phyloP scores from a whole-genome alignment of 2,113 vertebrate genomes.

The Eulemur rufifrons region DNA sequence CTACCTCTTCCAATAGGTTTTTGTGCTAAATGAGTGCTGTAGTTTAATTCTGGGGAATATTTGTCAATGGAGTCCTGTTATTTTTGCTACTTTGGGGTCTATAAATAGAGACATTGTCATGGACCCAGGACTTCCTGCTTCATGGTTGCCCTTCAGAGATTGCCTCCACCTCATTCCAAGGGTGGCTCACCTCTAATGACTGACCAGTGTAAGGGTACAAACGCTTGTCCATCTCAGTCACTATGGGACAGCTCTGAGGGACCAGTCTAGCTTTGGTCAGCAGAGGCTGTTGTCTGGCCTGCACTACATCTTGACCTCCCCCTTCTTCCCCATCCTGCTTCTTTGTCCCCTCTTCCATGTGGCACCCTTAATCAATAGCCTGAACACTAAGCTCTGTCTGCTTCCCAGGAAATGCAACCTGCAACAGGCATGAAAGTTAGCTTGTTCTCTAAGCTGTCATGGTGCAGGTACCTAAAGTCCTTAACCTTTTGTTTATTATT shows the following conservation, averaged over 20 bases:
- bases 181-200: background rate
- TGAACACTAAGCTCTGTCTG: too few relatives aligned
- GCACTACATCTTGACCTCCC: background rate
- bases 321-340: background rate
- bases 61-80: background rate
- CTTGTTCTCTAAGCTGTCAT: background rate
- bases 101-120: background rate
- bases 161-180: background rate
- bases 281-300: background rate
- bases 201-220: background rate
- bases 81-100: background rate
- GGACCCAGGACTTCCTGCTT: background rate
- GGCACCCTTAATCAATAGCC: background rate
- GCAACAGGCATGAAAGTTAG: background rate
- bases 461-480: background rate
- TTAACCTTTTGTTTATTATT: background rate
- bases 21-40: background rate
- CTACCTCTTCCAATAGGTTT: background rate
- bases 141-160: background rate
- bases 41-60: background rate
- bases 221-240: background rate
- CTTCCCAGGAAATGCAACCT: background rate
- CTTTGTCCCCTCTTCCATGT: background rate
- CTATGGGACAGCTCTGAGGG: background rate
- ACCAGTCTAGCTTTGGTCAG: background rate